Conservation (phyloP, 2,797 vertebrate species). For the Coilia nasus region DNA sequence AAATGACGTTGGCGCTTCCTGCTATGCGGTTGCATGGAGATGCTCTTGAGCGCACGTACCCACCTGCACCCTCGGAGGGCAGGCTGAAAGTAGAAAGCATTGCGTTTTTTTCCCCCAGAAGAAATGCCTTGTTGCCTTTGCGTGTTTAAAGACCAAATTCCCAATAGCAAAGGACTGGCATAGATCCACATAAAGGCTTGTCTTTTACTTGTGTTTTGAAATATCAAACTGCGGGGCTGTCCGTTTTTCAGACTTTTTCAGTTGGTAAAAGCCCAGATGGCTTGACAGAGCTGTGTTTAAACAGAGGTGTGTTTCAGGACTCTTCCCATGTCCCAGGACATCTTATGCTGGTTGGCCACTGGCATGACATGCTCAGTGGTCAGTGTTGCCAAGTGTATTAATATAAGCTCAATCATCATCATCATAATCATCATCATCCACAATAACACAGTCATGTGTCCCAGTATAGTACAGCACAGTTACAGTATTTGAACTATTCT, state of each 20-base stretch:
- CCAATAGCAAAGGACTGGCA: no score
- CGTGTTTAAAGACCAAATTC: neutral
- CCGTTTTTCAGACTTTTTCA: neutral
- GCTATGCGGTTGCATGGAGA: neutral
- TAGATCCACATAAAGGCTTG: no score
- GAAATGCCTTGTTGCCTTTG: neutral
- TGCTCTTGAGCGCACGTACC: neutral
- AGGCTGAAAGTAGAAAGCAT: neutral
- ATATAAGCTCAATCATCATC: neutral
- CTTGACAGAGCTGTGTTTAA: neutral
- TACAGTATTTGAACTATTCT: no score
- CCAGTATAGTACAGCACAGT: no score
- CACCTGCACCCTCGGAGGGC: neutral
- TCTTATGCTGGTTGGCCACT: no score
- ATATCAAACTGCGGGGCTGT: neutral
- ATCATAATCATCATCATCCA: neutral
- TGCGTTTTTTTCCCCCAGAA: neutral
- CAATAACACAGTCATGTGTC: neutral
- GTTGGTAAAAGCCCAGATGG: neutral
- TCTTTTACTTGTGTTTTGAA: no score
- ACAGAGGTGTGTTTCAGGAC: neutral
- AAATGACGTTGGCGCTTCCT: slow-evolving; percentile 6
- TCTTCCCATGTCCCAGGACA: no score
- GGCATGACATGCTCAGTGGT: no score
- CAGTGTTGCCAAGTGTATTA: no score